Base-by-base conservation (phyloP, 2,888 invertebrate genomes). In the Lasioglossum morio region DNA sequence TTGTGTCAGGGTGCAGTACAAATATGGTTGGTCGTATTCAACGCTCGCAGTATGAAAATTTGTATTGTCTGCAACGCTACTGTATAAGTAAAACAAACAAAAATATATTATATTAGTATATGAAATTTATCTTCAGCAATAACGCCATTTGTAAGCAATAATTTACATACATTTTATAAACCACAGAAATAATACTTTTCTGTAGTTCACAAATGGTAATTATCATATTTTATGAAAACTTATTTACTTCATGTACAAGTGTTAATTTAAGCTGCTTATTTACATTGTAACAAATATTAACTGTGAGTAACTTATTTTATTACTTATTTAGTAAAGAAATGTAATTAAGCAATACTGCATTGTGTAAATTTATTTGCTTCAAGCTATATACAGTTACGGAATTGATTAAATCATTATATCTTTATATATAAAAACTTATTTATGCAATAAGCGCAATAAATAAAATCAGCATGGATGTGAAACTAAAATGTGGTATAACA, bases 21-120 rank as follows among this genome's bases (percentile, higher is more conserved):
- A 95, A 92, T 97, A 97, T 0, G 98, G 98, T 91, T 97, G 97
- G 93, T 98, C 98, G 53, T 97, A 97, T 72, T 97, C 97, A n/a
- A 97, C 97, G 14, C 98, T 97, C 30, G 97, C 97, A 19, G 97
- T 97, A 92, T 99, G 99, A 95, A 99, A 99, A 77, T 98, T 98
- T 94, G 98, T 98, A 95, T 98, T 98, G 92, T 98, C 98, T 2
- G 98, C 98, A 91, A 98, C 98, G 78, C 98, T 98, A 95, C 98
- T 98, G 96, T 80, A 84, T 46, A 40, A 79, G 63, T 43, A 66
- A 72, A 74, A 80, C 10, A 84, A 80, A 84, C 7, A 87, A 86
- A 70, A 80, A 72, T 43, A 69, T 70, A 77, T 77, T 80, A 81
- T 8, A 60, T 78, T 43, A n/a, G 7, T 46, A 40, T 10, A 43